Conservation (phyloP, 2,888 invertebrate genomes). For the Camptogramma bilineatum region DNA sequence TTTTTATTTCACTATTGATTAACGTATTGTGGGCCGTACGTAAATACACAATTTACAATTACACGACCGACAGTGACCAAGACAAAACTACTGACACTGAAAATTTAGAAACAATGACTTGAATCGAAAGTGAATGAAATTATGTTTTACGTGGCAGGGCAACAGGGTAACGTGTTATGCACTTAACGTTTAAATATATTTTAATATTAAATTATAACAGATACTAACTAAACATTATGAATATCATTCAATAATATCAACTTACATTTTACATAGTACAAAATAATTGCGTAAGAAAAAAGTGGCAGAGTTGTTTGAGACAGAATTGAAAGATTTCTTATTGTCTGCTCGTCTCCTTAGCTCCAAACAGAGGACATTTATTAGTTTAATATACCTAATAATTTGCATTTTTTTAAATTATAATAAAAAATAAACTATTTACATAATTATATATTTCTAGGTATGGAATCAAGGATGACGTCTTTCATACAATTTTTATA, state of each 20-base stretch:
- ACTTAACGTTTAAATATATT: background rate
- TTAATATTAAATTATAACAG: conserved; percentile 2
- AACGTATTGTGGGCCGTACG: background rate
- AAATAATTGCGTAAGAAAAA: conserved; percentile 8
- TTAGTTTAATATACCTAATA: background rate
- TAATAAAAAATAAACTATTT: conserved; percentile 5
- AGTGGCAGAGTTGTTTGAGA: conserved; percentile 12
- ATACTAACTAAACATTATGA: conserved; percentile 10
- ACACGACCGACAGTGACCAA: background rate
- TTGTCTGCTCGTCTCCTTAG: conserved; percentile 26
- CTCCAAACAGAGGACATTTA: conserved; percentile 10
- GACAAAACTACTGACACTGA: background rate
- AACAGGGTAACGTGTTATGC: background rate
- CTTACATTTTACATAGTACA: conserved; percentile 17
- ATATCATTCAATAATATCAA: conserved; percentile 7
- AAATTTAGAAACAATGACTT: background rate
- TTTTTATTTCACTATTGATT: background rate
- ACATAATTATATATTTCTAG: background rate
- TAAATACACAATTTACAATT: background rate
- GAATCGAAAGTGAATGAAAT: background rate
- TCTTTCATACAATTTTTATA: background rate
- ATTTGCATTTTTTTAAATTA: too few relatives aligned
- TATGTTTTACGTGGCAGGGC: background rate
- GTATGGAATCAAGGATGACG: conserved; percentile 6
- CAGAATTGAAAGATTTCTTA: conserved; percentile 21